Base-by-base conservation (phyloP, 2,797 vertebrate genomes). In the Pseudochromis fuscus region DNA sequence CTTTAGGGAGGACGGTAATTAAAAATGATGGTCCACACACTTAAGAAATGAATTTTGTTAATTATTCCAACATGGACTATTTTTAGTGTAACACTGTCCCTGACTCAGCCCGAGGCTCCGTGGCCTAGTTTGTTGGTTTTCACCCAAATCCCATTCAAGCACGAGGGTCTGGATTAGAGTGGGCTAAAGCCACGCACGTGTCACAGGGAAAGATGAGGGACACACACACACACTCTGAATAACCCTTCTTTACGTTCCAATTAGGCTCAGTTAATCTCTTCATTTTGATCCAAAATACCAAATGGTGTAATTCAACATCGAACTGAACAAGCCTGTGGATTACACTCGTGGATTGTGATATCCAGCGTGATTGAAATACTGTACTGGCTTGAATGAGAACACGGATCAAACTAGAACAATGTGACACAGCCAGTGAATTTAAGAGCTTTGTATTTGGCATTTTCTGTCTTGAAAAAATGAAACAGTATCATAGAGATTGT, bases 121-220 rank as follows among this genome's bases (percentile, higher is more conserved):
- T 86, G 88, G 78, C 85, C 87, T 77, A 87, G 48, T 89, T 92
- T 81, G 75, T 72, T 66, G 76, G 63, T 90, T 90, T 89, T 90
- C 84, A 88, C 88, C 74, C 81, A 90, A 84, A 90, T 90, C 85
- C 84, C 45, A 59, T 76, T 75, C 23, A 69, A 76, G 64, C 76
- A 72, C 51, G 37, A 81, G 76, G 52, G 70, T 79, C 65, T 67
- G 87, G 88, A 92, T 91, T 89, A 90, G 76, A 84, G 19, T 38
- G 57, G 23, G 50, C 53, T 84, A 65, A 88, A 89, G 67, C 77
- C 76, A 25, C 0, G 45, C 88, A 89, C 79, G 77, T 91, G 87
- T 74, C 19, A 0, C 45, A 67, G 55, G 68, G 67, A 77, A 62
- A 51, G 58, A 74, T 38, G 71, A 85, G 48, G 30, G 60, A 37